Evolutionary conservation across 2,888 invertebrate genomes (phyloP), one percentile per base, ranked within the genome.

Genomic region (Poecilus cupreus): DNA sequence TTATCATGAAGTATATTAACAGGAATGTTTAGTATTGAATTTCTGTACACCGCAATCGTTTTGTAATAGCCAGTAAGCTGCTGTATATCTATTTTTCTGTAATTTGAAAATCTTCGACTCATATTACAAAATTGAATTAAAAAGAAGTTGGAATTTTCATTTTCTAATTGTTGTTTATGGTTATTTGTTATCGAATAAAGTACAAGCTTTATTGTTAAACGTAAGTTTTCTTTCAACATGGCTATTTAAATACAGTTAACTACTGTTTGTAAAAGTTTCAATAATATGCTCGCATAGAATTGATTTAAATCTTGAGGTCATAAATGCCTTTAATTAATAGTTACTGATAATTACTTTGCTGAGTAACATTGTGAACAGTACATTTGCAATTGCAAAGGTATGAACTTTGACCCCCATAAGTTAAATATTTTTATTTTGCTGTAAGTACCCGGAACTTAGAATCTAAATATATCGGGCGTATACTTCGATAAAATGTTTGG

Each of bases 21-120:
- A 72, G 20, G 22, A 72, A 72, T 43, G 72, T 72, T 46, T 8
- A 24, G 46, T 72, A 77, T 77, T 77, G 39, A 54, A 39, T 77
- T 77, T 57, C 76, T 77, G 22, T 8, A 18, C 8, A 20, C 46
- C 18, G 18, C 57, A 76, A 76, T 76, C 10, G 16, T 32, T 77
- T 72, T 43, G 5, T 43, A 72, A 72, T 72, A 46, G 46, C 18
- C 26, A 64, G n/a, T n/a, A 39, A n/a, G 60, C 60, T 13, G 60
- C 13, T 26, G 60, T n/a, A n/a, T n/a, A n/a, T n/a, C n/a, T n/a
- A 24, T 60, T 60, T 57, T 57, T 60, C 22, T 54, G 49, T 49
- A 49, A 49, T 49, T 22, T 54, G 54, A 54, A 54, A 54, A 54
- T 22, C 26, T 24, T 2, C 11, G 24, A 24, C 26, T 60, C 60